Evolutionary conservation across 2,113 vertebrate genomes (phyloP).

Genomic region (Dasypus novemcinctus): DNA sequence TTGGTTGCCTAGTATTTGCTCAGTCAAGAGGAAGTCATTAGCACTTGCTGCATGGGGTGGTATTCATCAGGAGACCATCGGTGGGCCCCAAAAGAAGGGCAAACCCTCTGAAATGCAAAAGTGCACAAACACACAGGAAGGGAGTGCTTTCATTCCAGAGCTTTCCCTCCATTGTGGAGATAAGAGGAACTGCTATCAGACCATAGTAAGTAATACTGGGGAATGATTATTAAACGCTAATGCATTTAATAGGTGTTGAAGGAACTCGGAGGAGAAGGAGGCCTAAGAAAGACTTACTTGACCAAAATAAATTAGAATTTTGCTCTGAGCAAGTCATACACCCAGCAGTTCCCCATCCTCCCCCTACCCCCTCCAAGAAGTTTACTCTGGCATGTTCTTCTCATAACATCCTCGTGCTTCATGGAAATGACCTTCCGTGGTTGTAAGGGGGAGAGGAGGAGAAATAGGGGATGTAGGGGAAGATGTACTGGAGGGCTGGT

Average conservation of each 20-base stretch:
- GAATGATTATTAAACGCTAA: neutral
- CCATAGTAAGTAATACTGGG: neutral
- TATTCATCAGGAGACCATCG: neutral
- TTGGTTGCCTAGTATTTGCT: neutral
- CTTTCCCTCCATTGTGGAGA: neutral
- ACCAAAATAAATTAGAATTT: neutral
- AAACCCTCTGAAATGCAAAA: neutral
- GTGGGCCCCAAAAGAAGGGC: too few relatives aligned
- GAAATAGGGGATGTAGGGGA: neutral
- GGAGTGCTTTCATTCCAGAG: neutral
- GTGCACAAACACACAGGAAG: fast-evolving
- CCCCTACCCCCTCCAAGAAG: neutral
- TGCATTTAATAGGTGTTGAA: neutral
- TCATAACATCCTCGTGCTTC: neutral
- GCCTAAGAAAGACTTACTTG: neutral
- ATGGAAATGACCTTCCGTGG: neutral
- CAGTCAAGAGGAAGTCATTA: neutral
- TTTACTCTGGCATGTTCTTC: neutral
- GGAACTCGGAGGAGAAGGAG: neutral
- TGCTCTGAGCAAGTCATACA: neutral
- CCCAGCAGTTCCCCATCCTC: neutral
- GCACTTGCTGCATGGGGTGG: fast-evolving
- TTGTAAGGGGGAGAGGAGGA: neutral
- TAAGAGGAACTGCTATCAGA: neutral
- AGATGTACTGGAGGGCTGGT: neutral